Evolutionary conservation across 2,113 vertebrate species (phyloP).

Genomic region (Scomber colias): DNA sequence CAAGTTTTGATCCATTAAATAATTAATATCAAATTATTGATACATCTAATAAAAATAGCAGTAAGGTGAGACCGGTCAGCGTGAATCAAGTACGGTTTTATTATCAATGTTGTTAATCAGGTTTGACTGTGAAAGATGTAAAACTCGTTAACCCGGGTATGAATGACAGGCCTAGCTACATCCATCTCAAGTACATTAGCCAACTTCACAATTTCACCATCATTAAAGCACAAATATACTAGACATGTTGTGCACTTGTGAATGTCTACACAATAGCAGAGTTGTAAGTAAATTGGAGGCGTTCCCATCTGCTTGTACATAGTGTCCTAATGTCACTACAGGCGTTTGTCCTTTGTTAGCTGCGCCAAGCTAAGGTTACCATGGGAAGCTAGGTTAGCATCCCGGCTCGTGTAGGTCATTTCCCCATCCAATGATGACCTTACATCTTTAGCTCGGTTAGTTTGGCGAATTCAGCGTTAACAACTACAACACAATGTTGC

Average conservation of each 20-base stretch:
- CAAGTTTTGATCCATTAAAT: background rate
- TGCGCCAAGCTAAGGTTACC: constrained; percentile 77
- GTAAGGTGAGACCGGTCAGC: accelerated
- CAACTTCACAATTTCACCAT: accelerated
- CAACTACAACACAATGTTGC: background rate
- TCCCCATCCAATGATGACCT: constrained; percentile 62
- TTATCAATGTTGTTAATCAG: background rate
- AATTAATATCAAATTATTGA: too few species aligned
- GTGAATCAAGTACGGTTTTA: accelerated
- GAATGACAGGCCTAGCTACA: constrained; percentile 28
- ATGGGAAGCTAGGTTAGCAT: constrained; percentile 62
- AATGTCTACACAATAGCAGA: accelerated
- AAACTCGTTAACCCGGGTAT: constrained; percentile 39
- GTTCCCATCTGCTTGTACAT: constrained; percentile 3
- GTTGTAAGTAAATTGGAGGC: accelerated
- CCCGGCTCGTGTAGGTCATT: constrained; percentile 78
- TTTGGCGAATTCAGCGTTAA: background rate
- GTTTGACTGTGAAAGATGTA: background rate
- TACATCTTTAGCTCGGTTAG: background rate
- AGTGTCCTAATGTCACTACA: constrained; percentile 29
- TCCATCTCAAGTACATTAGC: background rate
- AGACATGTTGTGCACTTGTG: accelerated
- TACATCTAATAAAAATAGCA: accelerated
- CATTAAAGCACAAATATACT: background rate
- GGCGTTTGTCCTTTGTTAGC: constrained; percentile 83